Evolutionary conservation across 2,888 invertebrate species (phyloP), one percentile per base, ranked within the genome.

Genomic region (Brachylomia viminalis): DNA sequence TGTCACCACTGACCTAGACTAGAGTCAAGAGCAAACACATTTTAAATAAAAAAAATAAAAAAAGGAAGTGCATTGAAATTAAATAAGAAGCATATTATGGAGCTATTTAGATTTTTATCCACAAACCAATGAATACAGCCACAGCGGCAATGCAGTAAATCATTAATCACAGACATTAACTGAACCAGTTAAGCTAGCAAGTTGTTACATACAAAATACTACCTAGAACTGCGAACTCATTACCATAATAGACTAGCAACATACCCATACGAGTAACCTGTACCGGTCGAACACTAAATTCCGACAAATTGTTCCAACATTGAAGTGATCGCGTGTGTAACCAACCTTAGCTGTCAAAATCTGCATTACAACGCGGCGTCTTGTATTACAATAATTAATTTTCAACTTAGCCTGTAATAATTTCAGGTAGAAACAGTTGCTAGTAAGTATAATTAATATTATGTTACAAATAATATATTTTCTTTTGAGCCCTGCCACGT

Each of bases 391-490:
- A 83, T 86, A 88, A 90, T 91, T 91, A 90, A 90, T 91, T 90
- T 85, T 80, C 85, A 86, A 86, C 87, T 87, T 86, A 88, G 72
- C 82, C 75, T 79, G 85, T 86, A 83, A 88, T 87, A 87, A 89
- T 89, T 90, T 88, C 83, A 88, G 85, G 87, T 88, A 86, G 83
- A 79, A 86, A 85, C 87, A 90, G 82, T 90, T 87, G 87, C 86
- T 86, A 73, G 80, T 73, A 86, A 73, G 80, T 73, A 86, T 90
- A 91, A 92, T 91, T 92, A 91, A 91, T 90, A 88, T 90, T 88
- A 90, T 87, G 86, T 88, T 80, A 84, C 87, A 86, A 87, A 89
- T 90, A 90, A 90, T 89, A 90, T 83, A 89, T 92, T 92, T 91
- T 86, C 87, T 89, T 87, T 83, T 72, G 77, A 85, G 77, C 79